Conservation (phyloP, 2,888 invertebrate genomes). For the Nemotelus pantherinus region DNA sequence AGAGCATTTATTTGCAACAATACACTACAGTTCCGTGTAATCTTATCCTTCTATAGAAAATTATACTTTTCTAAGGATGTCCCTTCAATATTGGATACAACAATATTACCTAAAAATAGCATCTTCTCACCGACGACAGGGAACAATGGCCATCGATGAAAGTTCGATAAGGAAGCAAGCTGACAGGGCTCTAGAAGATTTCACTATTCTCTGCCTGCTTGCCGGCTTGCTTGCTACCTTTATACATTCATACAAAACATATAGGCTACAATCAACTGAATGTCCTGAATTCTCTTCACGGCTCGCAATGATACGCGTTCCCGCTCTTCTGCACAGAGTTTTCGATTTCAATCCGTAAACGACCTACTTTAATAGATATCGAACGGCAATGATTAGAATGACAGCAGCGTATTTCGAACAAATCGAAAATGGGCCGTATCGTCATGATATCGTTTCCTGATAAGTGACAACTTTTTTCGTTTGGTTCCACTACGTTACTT, state of each 20-base stretch:
- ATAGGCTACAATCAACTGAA: conserved; percentile 18
- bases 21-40: background rate
- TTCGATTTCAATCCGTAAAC: conserved; percentile 30
- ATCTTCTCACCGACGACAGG: background rate
- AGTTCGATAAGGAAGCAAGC: conserved; percentile 25
- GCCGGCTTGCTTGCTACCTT: background rate
- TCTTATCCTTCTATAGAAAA: conserved; percentile 1
- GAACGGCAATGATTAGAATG: conserved; percentile 6
- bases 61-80: conserved; percentile 1
- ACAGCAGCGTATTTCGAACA: conserved; percentile 30
- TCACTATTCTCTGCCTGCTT: background rate
- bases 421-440: conserved; percentile 42
- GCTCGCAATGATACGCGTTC: conserved; percentile 5
- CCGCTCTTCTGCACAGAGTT: background rate
- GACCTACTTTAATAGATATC: conserved; percentile 27
- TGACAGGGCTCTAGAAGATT: background rate
- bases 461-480: conserved; percentile 37
- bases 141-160: conserved; percentile 1
- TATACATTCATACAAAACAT: background rate
- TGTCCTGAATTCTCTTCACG: conserved; percentile 26
- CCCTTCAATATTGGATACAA: background rate
- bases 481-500: conserved; percentile 6
- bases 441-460: conserved; percentile 41
- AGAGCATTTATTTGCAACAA: conserved; percentile 12
- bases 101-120: background rate